Conservation (phyloP, 2,888 invertebrate species). For the Abrostola triplasia region DNA sequence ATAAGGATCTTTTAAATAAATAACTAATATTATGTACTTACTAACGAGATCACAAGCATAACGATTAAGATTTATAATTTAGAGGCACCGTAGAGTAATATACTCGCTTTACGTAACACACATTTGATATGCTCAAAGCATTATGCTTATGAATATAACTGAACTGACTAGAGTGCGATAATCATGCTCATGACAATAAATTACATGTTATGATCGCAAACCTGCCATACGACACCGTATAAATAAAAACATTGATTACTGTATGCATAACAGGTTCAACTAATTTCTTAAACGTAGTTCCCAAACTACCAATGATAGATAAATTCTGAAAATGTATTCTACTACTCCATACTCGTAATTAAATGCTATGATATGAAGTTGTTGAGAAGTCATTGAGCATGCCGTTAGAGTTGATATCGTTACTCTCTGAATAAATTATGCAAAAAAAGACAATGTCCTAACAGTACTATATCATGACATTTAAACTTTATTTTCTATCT, state of each 20-base stretch:
- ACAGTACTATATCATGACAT: slow-evolving; percentile 41
- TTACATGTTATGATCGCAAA: slow-evolving; percentile 27
- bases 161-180: slow-evolving; percentile 46
- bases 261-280: slow-evolving; percentile 32
- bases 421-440: slow-evolving; percentile 33
- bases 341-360: slow-evolving; percentile 28
- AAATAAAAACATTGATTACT: slow-evolving; percentile 17
- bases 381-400: slow-evolving; percentile 35
- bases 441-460: slow-evolving; percentile 30
- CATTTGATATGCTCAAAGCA: slow-evolving; percentile 22
- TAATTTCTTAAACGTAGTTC: neutral
- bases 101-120: too few species aligned
- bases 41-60: slow-evolving; percentile 49
- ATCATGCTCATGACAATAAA: slow-evolving; percentile 51
- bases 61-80: slow-evolving; percentile 31
- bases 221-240: slow-evolving; percentile 21
- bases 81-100: slow-evolving; percentile 3
- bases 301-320: slow-evolving; percentile 27
- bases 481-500: neutral
- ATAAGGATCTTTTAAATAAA: slow-evolving; percentile 43
- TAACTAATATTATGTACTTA: slow-evolving; percentile 44
- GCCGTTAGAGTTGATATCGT: slow-evolving; percentile 41
- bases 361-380: slow-evolving; percentile 36
- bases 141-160: slow-evolving; percentile 42
- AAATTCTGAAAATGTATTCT: slow-evolving; percentile 27